Percentiles rank a stretch among this genome's conserved stretches.
phyloP scores from a whole-genome alignment of 2,888 invertebrate genomes.

The Macrosoma leucophasiata region DNA sequence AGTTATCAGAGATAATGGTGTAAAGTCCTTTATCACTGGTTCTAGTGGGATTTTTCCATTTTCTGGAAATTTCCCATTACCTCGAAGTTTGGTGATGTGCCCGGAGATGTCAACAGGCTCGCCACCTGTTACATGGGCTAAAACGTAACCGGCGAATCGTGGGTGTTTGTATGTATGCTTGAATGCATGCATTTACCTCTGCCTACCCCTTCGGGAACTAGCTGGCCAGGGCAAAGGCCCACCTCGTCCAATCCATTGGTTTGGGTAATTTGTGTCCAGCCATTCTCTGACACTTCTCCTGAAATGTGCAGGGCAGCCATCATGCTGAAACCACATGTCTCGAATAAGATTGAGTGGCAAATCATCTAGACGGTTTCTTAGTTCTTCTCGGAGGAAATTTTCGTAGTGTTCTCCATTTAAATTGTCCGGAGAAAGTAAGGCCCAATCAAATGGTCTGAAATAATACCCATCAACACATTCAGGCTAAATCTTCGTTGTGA shows the following conservation, averaged over 20 bases:
- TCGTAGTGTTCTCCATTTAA: slow-evolving; percentile 12
- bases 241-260: slow-evolving; percentile 10
- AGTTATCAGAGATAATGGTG: too few species aligned
- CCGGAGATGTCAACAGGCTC: too few species aligned
- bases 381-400: slow-evolving; percentile 7
- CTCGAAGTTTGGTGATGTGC: too few species aligned
- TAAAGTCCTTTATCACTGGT: too few species aligned
- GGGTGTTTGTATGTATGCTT: too few species aligned
- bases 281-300: slow-evolving; percentile 7
- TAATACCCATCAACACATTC: slow-evolving; percentile 21
- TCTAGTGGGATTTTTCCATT: too few species aligned
- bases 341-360: slow-evolving; percentile 13
- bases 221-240: slow-evolving; percentile 7
- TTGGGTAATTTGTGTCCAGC: slow-evolving; percentile 11
- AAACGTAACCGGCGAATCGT: too few species aligned
- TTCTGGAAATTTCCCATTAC: too few species aligned
- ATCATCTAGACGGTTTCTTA: slow-evolving; percentile 10
- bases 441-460: slow-evolving; percentile 15
- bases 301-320: slow-evolving; percentile 11
- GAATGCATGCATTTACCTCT: too few species aligned
- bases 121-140: too few species aligned
- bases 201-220: too few species aligned
- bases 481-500: slow-evolving; percentile 17
- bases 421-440: slow-evolving; percentile 12
- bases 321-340: slow-evolving; percentile 14